These are phyloP conservation scores for Ochotona curzoniae DNA, from an alignment of 2,113 vertebrate species.

Conservation along the genomic window DNA sequence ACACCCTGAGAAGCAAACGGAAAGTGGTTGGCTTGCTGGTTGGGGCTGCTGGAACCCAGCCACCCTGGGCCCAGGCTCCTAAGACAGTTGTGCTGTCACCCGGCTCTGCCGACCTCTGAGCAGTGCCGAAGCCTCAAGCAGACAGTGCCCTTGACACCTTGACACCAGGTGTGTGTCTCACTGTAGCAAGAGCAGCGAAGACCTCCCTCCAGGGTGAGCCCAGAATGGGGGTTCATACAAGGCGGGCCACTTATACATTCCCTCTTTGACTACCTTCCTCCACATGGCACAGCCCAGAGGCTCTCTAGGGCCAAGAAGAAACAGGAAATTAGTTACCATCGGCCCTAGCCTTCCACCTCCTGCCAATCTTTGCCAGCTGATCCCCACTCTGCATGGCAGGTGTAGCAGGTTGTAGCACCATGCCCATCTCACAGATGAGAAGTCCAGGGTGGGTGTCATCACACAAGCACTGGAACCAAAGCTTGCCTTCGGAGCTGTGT, in stretches of 20 bases:
- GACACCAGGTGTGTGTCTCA: neutral
- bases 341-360: neutral
- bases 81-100: neutral
- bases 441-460: neutral
- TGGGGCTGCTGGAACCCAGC: neutral
- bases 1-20: neutral
- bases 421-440: neutral
- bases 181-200: neutral
- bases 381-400: too few species aligned
- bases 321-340: neutral
- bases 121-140: neutral
- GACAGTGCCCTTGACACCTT: too few species aligned
- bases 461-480: neutral
- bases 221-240: neutral
- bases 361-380: neutral
- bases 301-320: neutral
- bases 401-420: neutral
- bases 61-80: fast-evolving
- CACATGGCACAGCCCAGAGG: neutral
- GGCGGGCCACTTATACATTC: neutral
- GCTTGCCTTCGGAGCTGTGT: neutral
- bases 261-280: neutral
- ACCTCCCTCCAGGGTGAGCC: neutral
- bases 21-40: neutral
- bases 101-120: neutral